Evolutionary conservation across 2,113 vertebrate genomes (phyloP).

Genomic region (Speoplatyrhinus poulsoni): DNA sequence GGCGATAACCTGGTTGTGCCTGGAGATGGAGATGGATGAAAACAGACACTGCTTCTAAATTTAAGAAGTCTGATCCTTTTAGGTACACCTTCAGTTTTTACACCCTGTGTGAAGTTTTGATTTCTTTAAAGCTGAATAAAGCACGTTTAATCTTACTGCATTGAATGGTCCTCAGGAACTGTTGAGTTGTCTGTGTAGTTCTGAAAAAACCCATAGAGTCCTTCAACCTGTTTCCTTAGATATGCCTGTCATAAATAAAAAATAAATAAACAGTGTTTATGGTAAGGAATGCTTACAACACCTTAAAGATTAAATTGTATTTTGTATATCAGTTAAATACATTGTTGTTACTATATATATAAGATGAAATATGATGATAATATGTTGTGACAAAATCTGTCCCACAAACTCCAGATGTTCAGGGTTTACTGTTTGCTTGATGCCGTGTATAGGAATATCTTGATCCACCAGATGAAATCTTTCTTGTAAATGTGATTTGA

Average conservation of each 20-base stretch:
- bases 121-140: not conserved
- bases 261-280: not conserved
- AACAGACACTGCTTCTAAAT: not conserved
- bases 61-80: not conserved
- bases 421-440: too few relatives aligned
- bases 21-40: conserved; percentile 42
- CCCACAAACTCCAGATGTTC: too few relatives aligned
- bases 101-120: not conserved
- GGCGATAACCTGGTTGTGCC: conserved; percentile 81
- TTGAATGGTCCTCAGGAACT: conserved; percentile 57
- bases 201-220: conserved; percentile 70
- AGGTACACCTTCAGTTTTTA: not conserved
- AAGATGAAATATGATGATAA: too few relatives aligned
- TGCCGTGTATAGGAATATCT: too few relatives aligned
- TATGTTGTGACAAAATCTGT: too few relatives aligned
- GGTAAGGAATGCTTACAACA: not conserved
- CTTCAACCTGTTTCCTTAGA: conserved; percentile 72
- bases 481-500: too few relatives aligned
- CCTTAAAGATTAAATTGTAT: not conserved
- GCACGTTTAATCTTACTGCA: conserved; percentile 79
- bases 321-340: not conserved
- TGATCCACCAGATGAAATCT: too few relatives aligned
- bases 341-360: not conserved
- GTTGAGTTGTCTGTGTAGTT: fast-evolving
- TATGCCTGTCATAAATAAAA: conserved; percentile 76